A percentile compares a stretch with the other conserved stretches of the same genome.
Evolutionary conservation across 2,888 invertebrate species (phyloP).

Genomic region (Agrilus cyanescens): DNA sequence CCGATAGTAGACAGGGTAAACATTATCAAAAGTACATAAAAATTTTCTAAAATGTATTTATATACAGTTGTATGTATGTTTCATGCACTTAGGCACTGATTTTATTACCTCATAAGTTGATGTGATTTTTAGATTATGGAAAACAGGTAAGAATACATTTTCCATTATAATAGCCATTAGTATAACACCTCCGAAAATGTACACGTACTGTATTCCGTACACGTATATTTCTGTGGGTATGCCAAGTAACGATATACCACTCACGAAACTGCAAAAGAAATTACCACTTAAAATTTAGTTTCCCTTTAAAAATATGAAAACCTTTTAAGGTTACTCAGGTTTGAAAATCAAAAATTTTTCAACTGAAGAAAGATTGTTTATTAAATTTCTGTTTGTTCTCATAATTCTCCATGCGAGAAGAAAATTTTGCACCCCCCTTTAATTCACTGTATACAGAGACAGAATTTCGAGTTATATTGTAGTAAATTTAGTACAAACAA

Average conservation of each 20-base stretch:
- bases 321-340: too few species aligned
- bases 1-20: too few species aligned
- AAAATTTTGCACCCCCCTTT: too few species aligned
- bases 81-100: neutral
- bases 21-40: too few species aligned
- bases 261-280: constrained; percentile 49
- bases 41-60: neutral
- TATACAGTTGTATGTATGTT: neutral
- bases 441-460: too few species aligned
- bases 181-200: constrained; percentile 49
- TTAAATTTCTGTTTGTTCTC: too few species aligned
- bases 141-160: constrained; percentile 58
- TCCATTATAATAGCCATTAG: constrained; percentile 56
- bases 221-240: constrained; percentile 73
- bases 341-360: too few species aligned
- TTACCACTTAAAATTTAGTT: neutral
- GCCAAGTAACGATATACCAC: constrained; percentile 66
- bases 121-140: constrained; percentile 59
- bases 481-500: too few species aligned
- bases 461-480: too few species aligned
- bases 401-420: too few species aligned
- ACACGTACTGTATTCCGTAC: constrained; percentile 67
- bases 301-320: too few species aligned
- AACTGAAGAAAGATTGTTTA: too few species aligned
- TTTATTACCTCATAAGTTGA: constrained; percentile 64